These are phyloP conservation scores for Chrysotoxum bicinctum DNA, from an alignment of 2,888 invertebrate species.

Conservation along the genomic window DNA sequence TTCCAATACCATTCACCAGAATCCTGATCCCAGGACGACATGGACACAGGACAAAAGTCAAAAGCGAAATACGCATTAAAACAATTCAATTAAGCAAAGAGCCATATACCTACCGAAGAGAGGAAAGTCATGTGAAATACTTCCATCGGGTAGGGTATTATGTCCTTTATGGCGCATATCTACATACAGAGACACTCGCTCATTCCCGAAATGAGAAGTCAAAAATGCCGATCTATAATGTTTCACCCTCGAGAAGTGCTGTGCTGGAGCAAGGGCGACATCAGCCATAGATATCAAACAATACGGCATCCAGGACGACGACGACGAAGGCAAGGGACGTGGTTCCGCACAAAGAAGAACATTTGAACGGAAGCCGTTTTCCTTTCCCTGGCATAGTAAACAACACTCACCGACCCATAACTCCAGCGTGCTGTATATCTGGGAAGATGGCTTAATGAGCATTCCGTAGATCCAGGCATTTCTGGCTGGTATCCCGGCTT, in stretches of 20 bases:
- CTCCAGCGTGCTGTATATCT: constrained; percentile 13
- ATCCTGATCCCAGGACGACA: not conserved
- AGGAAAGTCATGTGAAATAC: constrained; percentile 49
- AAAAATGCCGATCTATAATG: constrained; percentile 55
- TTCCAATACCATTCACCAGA: constrained; percentile 32
- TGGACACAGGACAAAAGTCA: constrained; percentile 18
- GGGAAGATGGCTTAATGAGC: constrained; percentile 68
- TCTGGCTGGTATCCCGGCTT: constrained; percentile 58
- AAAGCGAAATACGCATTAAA: constrained; percentile 42
- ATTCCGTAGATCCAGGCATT: constrained; percentile 62
- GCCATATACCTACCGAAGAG: not conserved
- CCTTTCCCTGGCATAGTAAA: constrained; percentile 13
- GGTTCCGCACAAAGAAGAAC: not conserved
- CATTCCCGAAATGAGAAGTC: constrained; percentile 58
- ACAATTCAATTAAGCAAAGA: constrained; percentile 56
- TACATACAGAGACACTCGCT: not conserved
- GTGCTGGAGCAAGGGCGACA: constrained; percentile 23
- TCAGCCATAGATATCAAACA: constrained; percentile 35
- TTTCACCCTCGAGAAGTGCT: constrained; percentile 37
- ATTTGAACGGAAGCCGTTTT: constrained; percentile 50
- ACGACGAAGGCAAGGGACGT: not conserved
- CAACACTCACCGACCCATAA: not conserved
- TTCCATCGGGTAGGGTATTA: not conserved
- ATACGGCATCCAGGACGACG: constrained; percentile 15
- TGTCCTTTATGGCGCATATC: not conserved